phyloP scores from a whole-genome alignment of 1,140 invertebrate species.

The Fopius arisanus region DNA sequence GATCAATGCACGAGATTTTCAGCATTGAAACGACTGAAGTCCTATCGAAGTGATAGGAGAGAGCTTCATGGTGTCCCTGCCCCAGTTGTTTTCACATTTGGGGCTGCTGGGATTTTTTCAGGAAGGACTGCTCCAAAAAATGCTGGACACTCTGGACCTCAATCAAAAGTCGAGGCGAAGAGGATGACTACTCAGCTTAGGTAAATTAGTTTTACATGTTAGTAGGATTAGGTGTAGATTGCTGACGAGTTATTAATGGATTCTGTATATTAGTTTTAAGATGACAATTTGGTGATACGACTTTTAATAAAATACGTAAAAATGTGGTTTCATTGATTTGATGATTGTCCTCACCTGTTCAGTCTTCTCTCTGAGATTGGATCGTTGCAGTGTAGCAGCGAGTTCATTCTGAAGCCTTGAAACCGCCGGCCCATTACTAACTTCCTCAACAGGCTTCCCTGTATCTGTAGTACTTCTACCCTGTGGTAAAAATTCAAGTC shows the following conservation, averaged over 20 bases:
- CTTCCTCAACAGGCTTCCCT: conserved; percentile 35
- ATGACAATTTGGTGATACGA: not conserved
- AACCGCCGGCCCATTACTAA: conserved; percentile 63
- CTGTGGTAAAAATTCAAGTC: conserved; percentile 72
- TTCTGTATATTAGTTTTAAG: not conserved
- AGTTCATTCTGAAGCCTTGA: conserved; percentile 76
- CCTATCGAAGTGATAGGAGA: too few species aligned
- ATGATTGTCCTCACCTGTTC: conserved; percentile 71
- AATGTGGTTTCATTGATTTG: too few species aligned
- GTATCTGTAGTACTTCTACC: conserved; percentile 47
- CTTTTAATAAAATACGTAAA: not conserved
- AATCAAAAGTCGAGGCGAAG: not conserved
- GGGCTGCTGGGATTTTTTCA: too few species aligned
- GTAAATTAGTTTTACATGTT: not conserved
- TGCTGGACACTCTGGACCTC: not conserved
- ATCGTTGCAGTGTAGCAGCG: conserved; percentile 75
- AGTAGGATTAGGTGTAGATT: conserved; percentile 4
- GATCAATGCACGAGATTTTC: too few species aligned
- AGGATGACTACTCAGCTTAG: not conserved
- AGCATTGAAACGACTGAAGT: too few species aligned
- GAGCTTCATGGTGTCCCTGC: too few species aligned
- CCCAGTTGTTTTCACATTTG: too few species aligned
- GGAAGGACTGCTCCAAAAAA: not conserved
- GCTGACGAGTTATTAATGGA: not conserved
- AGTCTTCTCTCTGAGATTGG: conserved; percentile 75